Evolutionary conservation across 2,113 vertebrate genomes (phyloP), one percentile per base, ranked within the genome.

Genomic region (Gila orcuttii): DNA sequence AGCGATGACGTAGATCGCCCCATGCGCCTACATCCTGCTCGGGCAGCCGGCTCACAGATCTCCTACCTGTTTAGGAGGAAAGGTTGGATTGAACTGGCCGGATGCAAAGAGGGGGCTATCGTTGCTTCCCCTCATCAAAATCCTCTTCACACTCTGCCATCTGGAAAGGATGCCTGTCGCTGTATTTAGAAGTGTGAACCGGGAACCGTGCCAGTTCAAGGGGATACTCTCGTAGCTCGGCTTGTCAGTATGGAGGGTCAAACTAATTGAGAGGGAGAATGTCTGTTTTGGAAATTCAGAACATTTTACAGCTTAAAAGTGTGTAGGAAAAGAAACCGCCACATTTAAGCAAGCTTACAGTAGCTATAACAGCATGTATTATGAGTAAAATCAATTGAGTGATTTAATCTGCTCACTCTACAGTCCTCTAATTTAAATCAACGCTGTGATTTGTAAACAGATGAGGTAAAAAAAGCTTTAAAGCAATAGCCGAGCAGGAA

Each of bases 91-190:
- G 19, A 60, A 55, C 78, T 73, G 50, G 83, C 92, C 91, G 93
- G 93, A 94, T 92, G 90, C 89, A 90, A 92, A 92, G 77, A 92
- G 92, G 91, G 90, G 91, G 91, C 89, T 88, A 91, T 71, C 71
- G 89, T 91, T 91, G 36, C 73, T 92, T 89, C 75, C 90, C 91
- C 91, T 90, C 89, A 87, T 92, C 91, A 91, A 91, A 91, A 92
- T 93, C 91, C 88, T 91, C 90, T 88, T 77, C 68, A 60, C 52
- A 23, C 45, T 84, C 89, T 52, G 83, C 93, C 94, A 94, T 94
- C 93, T 94, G 94, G 91, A 93, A 92, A 94, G 93, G 93, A 94
- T 93, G 92, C 92, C 93, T 91, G 86, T 89, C 42, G 79, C 92
- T 88, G 92, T 91, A 93, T 91, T 91, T 90, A 92, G 89, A 92